Evolutionary conservation across 2,797 vertebrate species (phyloP), one percentile per base, ranked within the genome.

Genomic region (Tapera naevia): DNA sequence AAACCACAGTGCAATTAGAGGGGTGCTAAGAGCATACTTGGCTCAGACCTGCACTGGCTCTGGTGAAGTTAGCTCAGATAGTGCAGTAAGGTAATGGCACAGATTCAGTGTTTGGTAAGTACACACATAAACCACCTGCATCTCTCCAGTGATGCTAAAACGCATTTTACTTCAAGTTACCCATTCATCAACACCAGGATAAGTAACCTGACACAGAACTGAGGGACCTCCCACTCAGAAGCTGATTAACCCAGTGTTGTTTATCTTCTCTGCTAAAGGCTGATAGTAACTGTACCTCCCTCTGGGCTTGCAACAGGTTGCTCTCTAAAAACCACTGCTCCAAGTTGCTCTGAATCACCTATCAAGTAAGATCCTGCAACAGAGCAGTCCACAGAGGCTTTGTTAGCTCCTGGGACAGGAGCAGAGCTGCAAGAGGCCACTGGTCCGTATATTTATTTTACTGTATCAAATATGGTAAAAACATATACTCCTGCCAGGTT

Each of bases 271-370:
- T 43, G 27, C 35, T 60, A 17, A 85, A 74, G 45, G 24, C 37
- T 12, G 18, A 79, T 67, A 2, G 0, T 22, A 72, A 60, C 22
- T 6, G 6, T n/a, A 54, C 39, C 35, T 50, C 66, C 53, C 43
- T 51, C 37, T 21, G 28, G 21, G 22, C 50, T 78, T 69, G 9
- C 56, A 62, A 41, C 23, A 2, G 1, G 17, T 32, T 8, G 5
- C 17, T 24, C 57, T 41, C 62, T 56, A 56, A 61, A 86, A 76
- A 37, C 1, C 27, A 19, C 50, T 58, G 37, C 21, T n/a, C 10
- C 11, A 17, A 21, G 8, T 45, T 62, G 43, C 61, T 83, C 43
- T 3, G 3, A 37, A 35, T 32, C 1, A 0, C 72, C 33, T 2
- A 3, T 28, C 0, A 4, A 25, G 60, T 16, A 14, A 23, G 17